Evolutionary conservation across 2,797 vertebrate genomes (phyloP), one percentile per base, ranked within the genome.

Genomic region (Eulemur albifrons): DNA sequence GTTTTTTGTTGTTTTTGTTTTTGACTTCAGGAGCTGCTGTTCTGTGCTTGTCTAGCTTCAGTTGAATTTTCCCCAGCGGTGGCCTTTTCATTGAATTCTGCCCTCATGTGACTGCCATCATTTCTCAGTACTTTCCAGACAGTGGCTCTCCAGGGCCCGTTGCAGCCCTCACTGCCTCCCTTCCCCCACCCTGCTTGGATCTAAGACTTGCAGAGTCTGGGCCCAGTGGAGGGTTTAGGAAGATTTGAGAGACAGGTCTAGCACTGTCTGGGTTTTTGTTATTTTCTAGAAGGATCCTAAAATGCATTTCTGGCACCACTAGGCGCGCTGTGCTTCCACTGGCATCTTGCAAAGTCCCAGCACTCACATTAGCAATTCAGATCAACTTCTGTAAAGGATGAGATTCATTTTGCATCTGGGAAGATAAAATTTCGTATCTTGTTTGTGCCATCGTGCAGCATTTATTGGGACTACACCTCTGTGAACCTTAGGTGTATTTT

Each of bases 241-340:
- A 59, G 23, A 77, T 13, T 48, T 7, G 4, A 48, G 59, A 79
- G 25, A 82, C 9, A 14, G 17, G 2, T 32, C 81, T 48, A 23
- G 40, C 43, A 32, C 27, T 45, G 25, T 61, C 30, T 35, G 50
- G 38, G 30, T 20, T 32, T 48, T 13, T 48, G 38, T 43, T 83
- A 15, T 50, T 84, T 84, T 87, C 84, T 57, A 35, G 76, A 85
- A 65, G 67, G 6, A 73, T 18, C 7, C 48, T 43, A 8, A 45
- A 76, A 10, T 40, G 6, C n/a, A 8, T 59, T 38, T 27, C 30
- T 0, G 12, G 32, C 32, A 4, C 57, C 45, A 1, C 2, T 9
- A 30, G 25, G 5, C 59, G 1, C 14, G 23, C 13, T 9, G 17
- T 2, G 8, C 14, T 21, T 67, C 38, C 0, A 0, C 1, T 23